Base-by-base conservation (phyloP, 2,888 invertebrate species). In the Pseudolycoriella hygida region DNA sequence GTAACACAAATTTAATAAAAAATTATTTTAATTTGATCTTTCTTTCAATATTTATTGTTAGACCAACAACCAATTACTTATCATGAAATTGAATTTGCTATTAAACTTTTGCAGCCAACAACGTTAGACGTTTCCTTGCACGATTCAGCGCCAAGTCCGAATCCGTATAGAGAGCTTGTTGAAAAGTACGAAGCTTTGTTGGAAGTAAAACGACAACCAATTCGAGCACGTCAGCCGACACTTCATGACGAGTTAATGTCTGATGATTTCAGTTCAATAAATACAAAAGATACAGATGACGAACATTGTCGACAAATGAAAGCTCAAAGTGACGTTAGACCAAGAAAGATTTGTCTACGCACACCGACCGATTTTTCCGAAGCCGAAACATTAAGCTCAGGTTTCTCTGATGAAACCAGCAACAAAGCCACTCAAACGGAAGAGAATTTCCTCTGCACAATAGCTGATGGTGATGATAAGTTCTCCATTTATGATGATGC, bases 361-460 rank as follows among this genome's bases (percentile, higher is more conserved):
- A 84, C 85, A 1, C 84, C 85, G 1, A 77, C 77, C 0, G 86
- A 85, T 60, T 85, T 85, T 56, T 86, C 85, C 1, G 86, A 86
- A 61, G 80, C 85, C 1, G 87, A 86, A 60, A 86, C 87, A 0
- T 81, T 81, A 17, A 85, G 85, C 14, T 86, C 86, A 1, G 85
- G 83, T 10, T 87, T 82, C 59, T 77, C 80, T 1, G 88, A 87
- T 56, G 87, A 87, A 61, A 85, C 82, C 2, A 79, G 80, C 60
- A 84, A 83, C 61, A 86, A 85, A 58, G 72, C 72, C 2, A 87
- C 87, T 3, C 87, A 88, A 58, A 88, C 87, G 1, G 86, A 86
- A 50, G 86, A 85, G n/a, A 82, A 81, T 14, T 81, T 86, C 62
- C 67, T 87, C 43, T 86, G 85, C 65, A 82, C 84, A 1, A 85